Percentiles rank a stretch among this genome's conserved stretches.
Evolutionary conservation across 2,797 vertebrate genomes (phyloP).

Genomic region (Myioborus melanocephalus): DNA sequence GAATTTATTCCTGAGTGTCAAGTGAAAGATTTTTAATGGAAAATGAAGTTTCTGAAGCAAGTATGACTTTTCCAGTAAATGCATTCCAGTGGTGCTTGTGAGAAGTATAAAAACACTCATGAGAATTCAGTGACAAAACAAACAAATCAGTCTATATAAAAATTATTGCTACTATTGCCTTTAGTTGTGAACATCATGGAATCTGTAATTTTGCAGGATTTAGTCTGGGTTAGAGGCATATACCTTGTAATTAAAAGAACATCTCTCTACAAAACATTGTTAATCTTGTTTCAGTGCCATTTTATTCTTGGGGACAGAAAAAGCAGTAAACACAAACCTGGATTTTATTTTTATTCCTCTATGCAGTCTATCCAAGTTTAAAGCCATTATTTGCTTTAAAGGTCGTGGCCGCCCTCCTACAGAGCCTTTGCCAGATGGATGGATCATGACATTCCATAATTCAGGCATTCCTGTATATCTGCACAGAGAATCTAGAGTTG

Average conservation of each 20-base stretch:
- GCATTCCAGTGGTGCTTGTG: background rate
- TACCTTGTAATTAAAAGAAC: background rate
- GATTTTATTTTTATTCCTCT: background rate
- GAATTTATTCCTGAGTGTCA: background rate
- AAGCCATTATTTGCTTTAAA: conserved; percentile 66
- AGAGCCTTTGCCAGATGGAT: conserved; percentile 97
- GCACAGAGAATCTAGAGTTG: conserved; percentile 97
- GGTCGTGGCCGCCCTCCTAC: conserved; percentile 97
- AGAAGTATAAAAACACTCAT: background rate
- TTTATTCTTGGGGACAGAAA: background rate
- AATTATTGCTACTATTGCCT: background rate
- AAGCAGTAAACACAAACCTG: background rate
- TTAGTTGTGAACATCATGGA: background rate
- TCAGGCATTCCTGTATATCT: conserved; percentile 99
- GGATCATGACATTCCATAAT: conserved; percentile 99
- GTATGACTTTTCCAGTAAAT: background rate
- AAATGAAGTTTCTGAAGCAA: background rate
- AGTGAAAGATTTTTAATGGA: background rate
- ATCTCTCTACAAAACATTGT: background rate
- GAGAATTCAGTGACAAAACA: background rate
- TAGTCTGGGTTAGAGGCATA: background rate
- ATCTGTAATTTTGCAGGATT: background rate
- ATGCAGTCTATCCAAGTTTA: background rate
- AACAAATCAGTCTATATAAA: background rate
- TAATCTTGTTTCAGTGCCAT: background rate